Conservation (phyloP, 2,113 vertebrate species). For the Puffinus mauretanicus region DNA sequence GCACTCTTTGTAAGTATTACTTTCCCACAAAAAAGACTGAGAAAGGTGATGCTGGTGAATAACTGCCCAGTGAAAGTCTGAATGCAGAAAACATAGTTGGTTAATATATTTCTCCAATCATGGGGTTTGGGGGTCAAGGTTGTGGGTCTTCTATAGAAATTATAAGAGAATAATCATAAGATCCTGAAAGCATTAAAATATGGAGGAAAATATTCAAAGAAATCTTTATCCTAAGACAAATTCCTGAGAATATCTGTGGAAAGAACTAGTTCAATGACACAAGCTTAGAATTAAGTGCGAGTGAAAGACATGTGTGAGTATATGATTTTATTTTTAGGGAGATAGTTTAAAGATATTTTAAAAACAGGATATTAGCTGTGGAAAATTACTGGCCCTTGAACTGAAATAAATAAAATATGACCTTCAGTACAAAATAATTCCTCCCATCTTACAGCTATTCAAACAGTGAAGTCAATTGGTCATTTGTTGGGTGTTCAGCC, state of each 20-base stretch:
- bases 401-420: constrained; percentile 56
- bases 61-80: background rate
- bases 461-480: constrained; percentile 36
- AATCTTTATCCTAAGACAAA: background rate
- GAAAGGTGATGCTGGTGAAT: background rate
- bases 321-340: constrained; percentile 45
- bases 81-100: background rate
- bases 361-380: constrained; percentile 49
- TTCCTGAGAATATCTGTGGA: background rate
- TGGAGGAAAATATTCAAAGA: background rate
- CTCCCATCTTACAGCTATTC: constrained; percentile 18
- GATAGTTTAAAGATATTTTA: constrained; percentile 35
- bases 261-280: background rate
- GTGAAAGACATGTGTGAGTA: constrained; percentile 7
- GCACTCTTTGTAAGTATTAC: background rate
- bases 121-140: background rate
- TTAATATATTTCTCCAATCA: background rate
- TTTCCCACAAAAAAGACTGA: background rate
- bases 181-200: background rate
- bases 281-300: background rate
- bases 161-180: background rate
- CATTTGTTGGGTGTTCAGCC: constrained; percentile 24
- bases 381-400: constrained; percentile 51
- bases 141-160: background rate
- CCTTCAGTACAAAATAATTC: constrained; percentile 30